A percentile compares a stretch with the other conserved stretches of the same genome.
These are phyloP conservation scores for Xiphophorus maculatus DNA, from an alignment of 2,113 vertebrate species.

Conservation along the genomic window DNA sequence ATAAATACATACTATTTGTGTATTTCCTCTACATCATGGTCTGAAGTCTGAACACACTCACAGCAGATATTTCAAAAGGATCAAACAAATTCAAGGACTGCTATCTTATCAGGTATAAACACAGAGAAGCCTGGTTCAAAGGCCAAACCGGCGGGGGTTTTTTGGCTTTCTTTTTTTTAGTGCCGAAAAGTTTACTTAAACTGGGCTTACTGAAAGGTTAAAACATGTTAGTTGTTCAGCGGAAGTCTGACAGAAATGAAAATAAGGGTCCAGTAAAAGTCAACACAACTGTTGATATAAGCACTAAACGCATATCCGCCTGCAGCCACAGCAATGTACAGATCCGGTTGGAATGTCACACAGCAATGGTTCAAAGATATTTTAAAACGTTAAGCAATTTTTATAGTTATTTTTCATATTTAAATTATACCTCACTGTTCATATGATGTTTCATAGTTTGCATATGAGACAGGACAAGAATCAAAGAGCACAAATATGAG, in stretches of 20 bases:
- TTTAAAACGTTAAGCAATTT: background rate
- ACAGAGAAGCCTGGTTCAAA: slow-evolving; percentile 38
- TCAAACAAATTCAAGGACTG: slow-evolving; percentile 16
- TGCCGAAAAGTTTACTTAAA: slow-evolving; percentile 13
- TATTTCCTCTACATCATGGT: background rate
- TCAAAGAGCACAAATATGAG: no score
- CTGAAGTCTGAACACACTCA: slow-evolving; percentile 23
- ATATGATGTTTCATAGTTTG: background rate
- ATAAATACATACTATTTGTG: background rate
- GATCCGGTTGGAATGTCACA: background rate
- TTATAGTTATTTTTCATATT: no score
- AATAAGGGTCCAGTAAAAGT: background rate
- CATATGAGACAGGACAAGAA: background rate
- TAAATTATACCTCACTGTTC: background rate
- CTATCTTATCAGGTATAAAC: slow-evolving; percentile 45
- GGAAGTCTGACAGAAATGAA: slow-evolving; percentile 1
- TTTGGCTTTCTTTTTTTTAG: background rate
- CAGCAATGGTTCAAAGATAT: background rate
- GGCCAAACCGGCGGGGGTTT: slow-evolving; percentile 4
- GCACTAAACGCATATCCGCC: background rate
- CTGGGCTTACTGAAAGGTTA: background rate
- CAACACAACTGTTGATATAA: background rate
- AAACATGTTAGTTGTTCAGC: background rate
- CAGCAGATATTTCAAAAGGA: slow-evolving; percentile 11
- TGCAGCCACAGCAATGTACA: slow-evolving; percentile 1